Percentiles rank a stretch among this genome's conserved stretches.
These are phyloP conservation scores for Sphecodes monilicornis DNA, from an alignment of 2,888 invertebrate genomes.

Conservation along the genomic window DNA sequence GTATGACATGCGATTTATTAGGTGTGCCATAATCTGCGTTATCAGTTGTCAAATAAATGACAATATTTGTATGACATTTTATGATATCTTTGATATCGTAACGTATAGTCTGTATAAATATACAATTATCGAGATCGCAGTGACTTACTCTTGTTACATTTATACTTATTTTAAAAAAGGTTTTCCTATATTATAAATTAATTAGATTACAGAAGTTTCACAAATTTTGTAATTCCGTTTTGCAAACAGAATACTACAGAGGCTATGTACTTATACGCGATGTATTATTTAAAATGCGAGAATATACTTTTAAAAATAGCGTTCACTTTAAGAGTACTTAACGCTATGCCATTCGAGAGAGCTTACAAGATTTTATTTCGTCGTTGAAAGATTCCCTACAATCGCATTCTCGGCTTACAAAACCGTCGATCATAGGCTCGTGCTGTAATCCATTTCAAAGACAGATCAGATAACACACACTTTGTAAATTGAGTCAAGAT, in stretches of 20 bases:
- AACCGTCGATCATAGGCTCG: slow-evolving; percentile 47
- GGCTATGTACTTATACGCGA: not conserved
- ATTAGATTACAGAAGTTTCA: too few relatives aligned
- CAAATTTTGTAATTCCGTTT: not conserved
- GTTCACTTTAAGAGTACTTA: not conserved
- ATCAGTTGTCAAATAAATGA: not conserved
- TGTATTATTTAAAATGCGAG: not conserved
- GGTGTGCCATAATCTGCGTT: not conserved
- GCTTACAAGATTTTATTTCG: slow-evolving; percentile 17
- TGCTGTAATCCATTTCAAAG: slow-evolving; percentile 41
- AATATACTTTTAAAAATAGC: not conserved
- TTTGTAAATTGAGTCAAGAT: slow-evolving; percentile 42
- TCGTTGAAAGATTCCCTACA: slow-evolving; percentile 27
- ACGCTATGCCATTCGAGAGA: not conserved
- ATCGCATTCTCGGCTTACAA: slow-evolving; percentile 42
- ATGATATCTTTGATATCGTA: not conserved
- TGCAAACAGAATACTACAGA: not conserved
- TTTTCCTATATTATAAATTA: too few relatives aligned
- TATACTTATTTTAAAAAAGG: too few relatives aligned
- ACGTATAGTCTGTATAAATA: not conserved
- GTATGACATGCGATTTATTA: not conserved
- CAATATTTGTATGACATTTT: not conserved
- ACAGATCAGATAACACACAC: slow-evolving; percentile 41
- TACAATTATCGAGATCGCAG: too few relatives aligned
- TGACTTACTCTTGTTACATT: too few relatives aligned